These are phyloP conservation scores for Dromius quadrimaculatus DNA, from an alignment of 2,888 invertebrate genomes.

Conservation along the genomic window DNA sequence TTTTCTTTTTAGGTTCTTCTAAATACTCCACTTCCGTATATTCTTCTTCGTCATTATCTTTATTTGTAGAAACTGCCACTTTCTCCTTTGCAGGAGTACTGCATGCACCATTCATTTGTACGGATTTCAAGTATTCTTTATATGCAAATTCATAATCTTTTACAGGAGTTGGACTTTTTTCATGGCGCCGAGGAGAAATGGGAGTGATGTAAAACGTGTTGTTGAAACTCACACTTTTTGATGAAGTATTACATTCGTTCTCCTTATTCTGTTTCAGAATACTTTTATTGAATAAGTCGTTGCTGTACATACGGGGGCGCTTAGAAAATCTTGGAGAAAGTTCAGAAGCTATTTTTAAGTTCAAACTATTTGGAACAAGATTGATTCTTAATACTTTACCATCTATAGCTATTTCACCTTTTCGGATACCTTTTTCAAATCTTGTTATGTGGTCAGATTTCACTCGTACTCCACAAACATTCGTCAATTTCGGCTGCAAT, in stretches of 20 bases:
- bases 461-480: slow-evolving; percentile 3
- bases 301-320: slow-evolving; percentile 32
- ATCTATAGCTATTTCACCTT: slow-evolving; percentile 33
- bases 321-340: slow-evolving; percentile 19
- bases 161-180: slow-evolving; percentile 1
- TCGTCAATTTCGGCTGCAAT: slow-evolving; percentile 5
- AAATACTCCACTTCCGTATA: slow-evolving; percentile 32
- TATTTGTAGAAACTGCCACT: background rate
- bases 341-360: slow-evolving; percentile 33
- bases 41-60: slow-evolving; percentile 32
- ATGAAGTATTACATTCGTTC: slow-evolving; percentile 28
- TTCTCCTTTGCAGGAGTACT: background rate
- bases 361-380: slow-evolving; percentile 27
- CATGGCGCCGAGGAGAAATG: slow-evolving; percentile 14
- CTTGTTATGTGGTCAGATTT: background rate
- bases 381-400: slow-evolving; percentile 31
- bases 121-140: slow-evolving; percentile 40
- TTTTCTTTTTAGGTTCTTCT: slow-evolving; percentile 40
- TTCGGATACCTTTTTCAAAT: background rate
- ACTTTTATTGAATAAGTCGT: slow-evolving; percentile 22
- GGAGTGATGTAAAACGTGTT: slow-evolving; percentile 36
- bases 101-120: slow-evolving; percentile 41
- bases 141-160: slow-evolving; percentile 42
- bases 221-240: slow-evolving; percentile 34
- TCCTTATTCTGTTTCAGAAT: slow-evolving; percentile 38